phyloP scores from a whole-genome alignment of 2,113 vertebrate species.

The Epinephelus lanceolatus region DNA sequence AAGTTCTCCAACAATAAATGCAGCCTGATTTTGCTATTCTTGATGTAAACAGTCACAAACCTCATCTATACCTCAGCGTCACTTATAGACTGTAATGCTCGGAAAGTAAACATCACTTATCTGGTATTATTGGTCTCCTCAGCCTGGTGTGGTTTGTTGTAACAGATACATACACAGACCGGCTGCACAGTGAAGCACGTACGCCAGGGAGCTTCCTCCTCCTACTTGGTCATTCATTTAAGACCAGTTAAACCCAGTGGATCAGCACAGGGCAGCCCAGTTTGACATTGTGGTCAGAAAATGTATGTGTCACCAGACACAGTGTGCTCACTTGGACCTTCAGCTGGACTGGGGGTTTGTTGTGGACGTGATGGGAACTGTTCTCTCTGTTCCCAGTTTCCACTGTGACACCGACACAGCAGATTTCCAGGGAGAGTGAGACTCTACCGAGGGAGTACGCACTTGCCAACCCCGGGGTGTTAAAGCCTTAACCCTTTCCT shows the following conservation, averaged over 20 bases:
- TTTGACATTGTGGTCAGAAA: conserved; percentile 38
- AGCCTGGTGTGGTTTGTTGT: not conserved
- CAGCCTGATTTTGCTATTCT: not conserved
- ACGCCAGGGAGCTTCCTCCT: not conserved
- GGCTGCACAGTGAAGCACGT: not conserved
- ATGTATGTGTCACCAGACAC: conserved; percentile 26
- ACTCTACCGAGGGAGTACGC: conserved; percentile 36
- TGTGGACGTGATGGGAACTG: conserved; percentile 63
- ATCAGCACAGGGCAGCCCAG: not conserved
- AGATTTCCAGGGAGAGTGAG: conserved; percentile 36
- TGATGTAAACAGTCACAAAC: not conserved
- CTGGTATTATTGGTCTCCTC: conserved; percentile 25
- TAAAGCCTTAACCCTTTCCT: conserved; percentile 33
- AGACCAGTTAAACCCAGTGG: conserved; percentile 8
- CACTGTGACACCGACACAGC: conserved; percentile 24
- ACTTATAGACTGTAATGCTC: not conserved
- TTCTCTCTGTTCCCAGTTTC: conserved; percentile 41
- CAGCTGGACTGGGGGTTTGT: conserved; percentile 27
- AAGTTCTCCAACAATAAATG: not conserved
- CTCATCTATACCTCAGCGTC: not conserved
- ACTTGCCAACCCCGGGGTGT: not conserved
- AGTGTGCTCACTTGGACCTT: not conserved
- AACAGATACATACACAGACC: not conserved
- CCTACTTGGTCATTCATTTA: not conserved
- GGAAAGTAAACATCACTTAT: conserved; percentile 9